Conservation (phyloP, 2,113 vertebrate genomes). For the Eclectus roratus region DNA sequence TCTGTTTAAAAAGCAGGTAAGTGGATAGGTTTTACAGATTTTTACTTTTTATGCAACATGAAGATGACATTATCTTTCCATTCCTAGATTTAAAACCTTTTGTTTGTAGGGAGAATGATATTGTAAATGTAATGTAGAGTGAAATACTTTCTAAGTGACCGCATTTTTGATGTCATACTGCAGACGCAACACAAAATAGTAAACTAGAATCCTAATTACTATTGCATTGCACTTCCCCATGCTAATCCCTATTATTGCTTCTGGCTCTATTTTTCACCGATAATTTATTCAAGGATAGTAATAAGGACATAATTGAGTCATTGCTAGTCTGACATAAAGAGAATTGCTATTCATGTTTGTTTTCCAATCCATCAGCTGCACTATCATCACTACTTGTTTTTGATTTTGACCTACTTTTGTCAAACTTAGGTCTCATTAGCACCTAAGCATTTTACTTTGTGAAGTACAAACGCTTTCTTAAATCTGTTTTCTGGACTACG, state of each 20-base stretch:
- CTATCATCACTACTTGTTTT: background rate
- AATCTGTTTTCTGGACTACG: background rate
- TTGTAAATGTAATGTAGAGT: background rate
- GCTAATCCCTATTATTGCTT: background rate
- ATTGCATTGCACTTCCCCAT: background rate
- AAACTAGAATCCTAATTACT: background rate
- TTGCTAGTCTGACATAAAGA: background rate
- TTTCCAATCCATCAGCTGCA: background rate
- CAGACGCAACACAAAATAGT: background rate
- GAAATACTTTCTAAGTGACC: background rate
- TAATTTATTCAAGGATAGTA: conserved; percentile 1
- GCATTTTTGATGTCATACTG: background rate
- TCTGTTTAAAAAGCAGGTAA: background rate
- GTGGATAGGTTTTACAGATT: background rate
- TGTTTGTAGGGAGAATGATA: background rate
- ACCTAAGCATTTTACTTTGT: background rate
- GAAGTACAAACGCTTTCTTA: background rate
- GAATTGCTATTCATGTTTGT: background rate
- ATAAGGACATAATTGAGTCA: background rate
- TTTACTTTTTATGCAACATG: background rate
- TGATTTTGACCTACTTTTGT: background rate
- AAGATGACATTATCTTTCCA: background rate
- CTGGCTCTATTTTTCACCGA: background rate
- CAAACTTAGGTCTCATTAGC: background rate
- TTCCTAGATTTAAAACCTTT: background rate